Percentiles rank a stretch among this genome's conserved stretches.
phyloP scores from a whole-genome alignment of 2,113 vertebrate species.

The Petaurus breviceps region DNA sequence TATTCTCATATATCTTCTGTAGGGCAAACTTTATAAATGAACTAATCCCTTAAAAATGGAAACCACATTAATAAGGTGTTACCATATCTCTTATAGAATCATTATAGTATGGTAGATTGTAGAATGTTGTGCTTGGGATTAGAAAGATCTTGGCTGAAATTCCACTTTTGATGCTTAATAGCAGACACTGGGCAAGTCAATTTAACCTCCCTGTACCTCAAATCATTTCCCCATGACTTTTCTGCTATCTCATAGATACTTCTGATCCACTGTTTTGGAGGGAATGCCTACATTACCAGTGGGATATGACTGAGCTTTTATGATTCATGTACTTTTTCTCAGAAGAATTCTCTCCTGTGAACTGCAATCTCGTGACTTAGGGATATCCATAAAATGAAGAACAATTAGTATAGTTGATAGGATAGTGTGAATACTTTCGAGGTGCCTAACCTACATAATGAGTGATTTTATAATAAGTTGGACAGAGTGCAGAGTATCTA shows the following conservation, averaged over 20 bases:
- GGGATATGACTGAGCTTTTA: neutral
- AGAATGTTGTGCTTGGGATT: neutral
- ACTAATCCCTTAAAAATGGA: neutral
- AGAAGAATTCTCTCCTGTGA: neutral
- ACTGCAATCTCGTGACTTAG: neutral
- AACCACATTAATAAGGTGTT: neutral
- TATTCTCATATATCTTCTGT: neutral
- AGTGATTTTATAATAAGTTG: conserved; percentile 11
- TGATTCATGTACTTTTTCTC: neutral
- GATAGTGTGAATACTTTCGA: neutral
- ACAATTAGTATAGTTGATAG: neutral
- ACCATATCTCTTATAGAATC: neutral
- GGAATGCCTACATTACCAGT: neutral
- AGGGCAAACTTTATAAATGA: neutral
- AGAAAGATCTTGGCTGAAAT: neutral
- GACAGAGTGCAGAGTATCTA: neutral
- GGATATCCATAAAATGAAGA: neutral
- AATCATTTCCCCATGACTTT: neutral
- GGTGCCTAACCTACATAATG: neutral
- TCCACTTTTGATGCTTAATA: neutral
- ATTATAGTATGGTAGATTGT: neutral
- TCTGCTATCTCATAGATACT: neutral
- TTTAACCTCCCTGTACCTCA: neutral
- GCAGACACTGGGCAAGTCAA: neutral
- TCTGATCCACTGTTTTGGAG: neutral